Evolutionary conservation across 2,888 invertebrate species (phyloP).

Genomic region (Xylophagus ater): DNA sequence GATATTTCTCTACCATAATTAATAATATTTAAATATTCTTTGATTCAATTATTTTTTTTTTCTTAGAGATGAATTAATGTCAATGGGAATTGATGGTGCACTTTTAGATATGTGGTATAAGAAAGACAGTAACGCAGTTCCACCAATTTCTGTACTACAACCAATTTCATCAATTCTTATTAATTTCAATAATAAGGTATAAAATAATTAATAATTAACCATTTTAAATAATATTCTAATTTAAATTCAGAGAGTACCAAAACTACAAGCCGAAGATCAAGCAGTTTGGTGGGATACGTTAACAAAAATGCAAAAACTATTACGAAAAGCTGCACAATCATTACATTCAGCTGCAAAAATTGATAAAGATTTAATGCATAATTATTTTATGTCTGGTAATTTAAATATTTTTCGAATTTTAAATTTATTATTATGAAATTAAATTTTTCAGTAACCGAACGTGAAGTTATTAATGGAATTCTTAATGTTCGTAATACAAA

Average conservation of each 20-base stretch:
- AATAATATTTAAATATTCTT: background rate
- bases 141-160: constrained; percentile 86
- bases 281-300: constrained; percentile 97
- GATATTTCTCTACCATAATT: background rate
- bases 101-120: constrained; percentile 91
- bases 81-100: constrained; percentile 69
- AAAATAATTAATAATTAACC: background rate
- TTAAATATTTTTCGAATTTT: background rate
- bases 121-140: constrained; percentile 92
- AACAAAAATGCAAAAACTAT: constrained; percentile 86
- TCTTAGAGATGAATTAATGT: constrained; percentile 65
- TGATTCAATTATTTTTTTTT: background rate
- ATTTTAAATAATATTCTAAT: background rate
- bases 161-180: constrained; percentile 94
- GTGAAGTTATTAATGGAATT: constrained; percentile 94
- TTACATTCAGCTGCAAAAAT: constrained; percentile 74
- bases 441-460: constrained; percentile 74
- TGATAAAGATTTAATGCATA: constrained; percentile 88
- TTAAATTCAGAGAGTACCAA: constrained; percentile 65
- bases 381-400: constrained; percentile 96
- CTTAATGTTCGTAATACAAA: constrained; percentile 87
- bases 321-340: constrained; percentile 84
- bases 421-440: constrained; percentile 6
- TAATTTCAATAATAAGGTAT: constrained; percentile 94
- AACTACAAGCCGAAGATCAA: constrained; percentile 92